These are phyloP conservation scores for Microtus oregoni DNA, from an alignment of 2,113 vertebrate species.

Conservation along the genomic window DNA sequence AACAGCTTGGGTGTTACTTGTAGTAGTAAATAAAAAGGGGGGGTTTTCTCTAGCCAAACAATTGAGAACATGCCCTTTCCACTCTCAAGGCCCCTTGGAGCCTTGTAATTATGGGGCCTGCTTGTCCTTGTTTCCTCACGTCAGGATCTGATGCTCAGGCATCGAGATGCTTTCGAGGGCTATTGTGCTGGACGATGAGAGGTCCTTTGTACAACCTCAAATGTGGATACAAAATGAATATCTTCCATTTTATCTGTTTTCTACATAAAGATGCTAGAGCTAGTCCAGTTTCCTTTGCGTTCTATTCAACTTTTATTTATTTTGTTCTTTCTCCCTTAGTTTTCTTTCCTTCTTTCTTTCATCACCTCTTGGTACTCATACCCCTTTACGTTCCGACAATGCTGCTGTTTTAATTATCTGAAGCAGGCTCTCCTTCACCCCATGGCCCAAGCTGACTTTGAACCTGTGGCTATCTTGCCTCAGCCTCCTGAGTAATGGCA, in stretches of 20 bases:
- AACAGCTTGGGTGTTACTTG: conserved; percentile 24
- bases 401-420: neutral
- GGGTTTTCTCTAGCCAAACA: conserved; percentile 39
- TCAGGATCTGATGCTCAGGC: conserved; percentile 38
- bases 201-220: conserved; percentile 32
- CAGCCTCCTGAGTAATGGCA: too few species aligned
- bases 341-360: neutral
- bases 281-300: neutral
- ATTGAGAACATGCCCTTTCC: conserved; percentile 53
- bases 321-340: neutral
- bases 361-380: neutral
- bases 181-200: neutral
- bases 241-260: neutral
- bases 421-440: neutral
- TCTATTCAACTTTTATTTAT: neutral
- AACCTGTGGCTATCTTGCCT: neutral
- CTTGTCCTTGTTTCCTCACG: conserved; percentile 26
- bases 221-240: neutral
- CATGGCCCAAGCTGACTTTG: neutral
- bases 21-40: neutral
- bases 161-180: neutral
- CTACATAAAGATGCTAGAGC: neutral
- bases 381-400: neutral
- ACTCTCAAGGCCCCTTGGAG: neutral
- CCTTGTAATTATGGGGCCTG: neutral